Percentiles rank a stretch among this genome's conserved stretches.
These are phyloP conservation scores for Caenorhabditis zanzibari DNA, from an alignment of 2,888 invertebrate genomes.

Conservation along the genomic window DNA sequence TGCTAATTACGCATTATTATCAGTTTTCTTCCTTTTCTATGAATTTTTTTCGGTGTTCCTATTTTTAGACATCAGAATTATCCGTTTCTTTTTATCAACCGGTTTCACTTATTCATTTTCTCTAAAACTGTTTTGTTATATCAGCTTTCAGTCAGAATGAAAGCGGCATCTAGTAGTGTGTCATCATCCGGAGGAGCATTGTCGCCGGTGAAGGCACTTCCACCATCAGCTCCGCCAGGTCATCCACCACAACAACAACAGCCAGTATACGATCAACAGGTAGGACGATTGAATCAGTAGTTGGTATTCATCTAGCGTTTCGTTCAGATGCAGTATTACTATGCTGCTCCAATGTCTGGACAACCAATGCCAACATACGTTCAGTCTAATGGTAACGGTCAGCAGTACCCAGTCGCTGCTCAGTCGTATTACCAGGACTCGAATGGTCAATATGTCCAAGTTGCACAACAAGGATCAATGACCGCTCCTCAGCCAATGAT, in stretches of 20 bases:
- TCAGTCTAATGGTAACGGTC: slow-evolving; percentile 29
- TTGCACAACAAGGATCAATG: slow-evolving; percentile 19
- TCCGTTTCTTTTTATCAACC: no score
- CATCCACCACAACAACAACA: slow-evolving; percentile 37
- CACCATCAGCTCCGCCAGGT: slow-evolving; percentile 9
- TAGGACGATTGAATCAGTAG: neutral
- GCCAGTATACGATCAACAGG: slow-evolving; percentile 50
- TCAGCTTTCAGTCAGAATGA: slow-evolving; percentile 33
- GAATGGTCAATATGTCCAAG: slow-evolving; percentile 47
- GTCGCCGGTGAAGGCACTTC: slow-evolving; percentile 32
- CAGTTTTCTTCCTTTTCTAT: neutral
- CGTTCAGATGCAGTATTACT: slow-evolving; percentile 60
- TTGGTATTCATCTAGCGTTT: no score
- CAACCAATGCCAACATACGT: slow-evolving; percentile 44
- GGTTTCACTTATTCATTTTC: no score
- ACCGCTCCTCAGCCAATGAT: slow-evolving; percentile 51
- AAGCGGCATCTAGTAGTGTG: slow-evolving; percentile 54
- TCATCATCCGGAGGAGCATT: slow-evolving; percentile 25
- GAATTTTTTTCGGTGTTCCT: neutral
- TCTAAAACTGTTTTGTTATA: no score
- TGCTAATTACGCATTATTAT: neutral
- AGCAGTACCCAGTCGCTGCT: slow-evolving; percentile 13
- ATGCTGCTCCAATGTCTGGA: slow-evolving; percentile 50
- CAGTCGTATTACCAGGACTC: slow-evolving; percentile 46
- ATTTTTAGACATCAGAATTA: no score